Evolutionary conservation across 2,888 invertebrate species (phyloP), one percentile per base, ranked within the genome.

Genomic region (Plebejus anna): DNA sequence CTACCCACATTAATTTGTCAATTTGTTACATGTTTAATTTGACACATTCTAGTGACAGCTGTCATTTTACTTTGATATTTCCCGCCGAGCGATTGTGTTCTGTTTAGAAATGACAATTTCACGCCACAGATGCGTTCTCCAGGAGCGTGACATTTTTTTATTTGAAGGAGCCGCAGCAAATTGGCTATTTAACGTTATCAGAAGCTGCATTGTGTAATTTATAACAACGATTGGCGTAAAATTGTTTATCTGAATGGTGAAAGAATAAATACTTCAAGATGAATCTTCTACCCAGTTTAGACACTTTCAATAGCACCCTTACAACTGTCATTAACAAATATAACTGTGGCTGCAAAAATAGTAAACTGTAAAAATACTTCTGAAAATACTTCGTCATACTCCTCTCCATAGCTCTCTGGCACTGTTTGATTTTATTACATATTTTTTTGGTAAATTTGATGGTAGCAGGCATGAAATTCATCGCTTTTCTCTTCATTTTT

Each of bases 51-150:
- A 57, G 70, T 81, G 81, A 80, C 82, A 82, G 82, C 82, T 82
- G 82, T 81, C 81, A 81, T 77, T 76, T 79, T 73, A 78, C 78
- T 78, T 76, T 77, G 70, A 51, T 70, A 75, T 77, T 80, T 78
- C 78, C 77, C 80, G 80, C 78, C 79, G 75, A 81, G 79, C 76
- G 75, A 77, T 77, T 79, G 55, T 70, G 16, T 75, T 79, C 79
- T 79, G 81, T 82, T 84, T 80, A 79, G 81, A 82, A 81, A 81
- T 81, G 82, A 81, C 82, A 84, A 90, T 89, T 89, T 89, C 86
- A 89, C 86, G 88, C 84, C 82, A 84, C 88, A 89, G 88, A 88
- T 89, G 89, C 81, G 79, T 80, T 55, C 75, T 83, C 75, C 81
- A 87, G 88, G 85, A 85, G 84, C 87, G 85, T 88, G 85, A 86